Conservation (phyloP, 2,888 invertebrate genomes). For the Rhagium mordax region DNA sequence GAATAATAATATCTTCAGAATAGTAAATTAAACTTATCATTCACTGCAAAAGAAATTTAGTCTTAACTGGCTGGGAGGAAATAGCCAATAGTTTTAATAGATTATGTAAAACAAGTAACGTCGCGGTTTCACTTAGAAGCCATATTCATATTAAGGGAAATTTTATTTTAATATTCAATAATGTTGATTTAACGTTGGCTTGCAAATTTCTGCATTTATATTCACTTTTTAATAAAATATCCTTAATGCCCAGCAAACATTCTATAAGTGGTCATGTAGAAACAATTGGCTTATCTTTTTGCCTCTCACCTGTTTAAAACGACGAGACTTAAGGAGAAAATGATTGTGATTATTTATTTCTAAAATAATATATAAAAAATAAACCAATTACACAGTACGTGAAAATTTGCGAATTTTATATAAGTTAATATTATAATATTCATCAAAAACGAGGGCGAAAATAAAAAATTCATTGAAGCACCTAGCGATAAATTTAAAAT, state of each 20-base stretch:
- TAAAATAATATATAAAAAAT: not conserved
- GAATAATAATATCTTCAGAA: not conserved
- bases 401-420: not conserved
- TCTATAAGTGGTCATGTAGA: not conserved
- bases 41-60: no score
- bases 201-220: not conserved
- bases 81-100: no score
- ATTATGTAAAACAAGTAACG: no score
- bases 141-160: no score
- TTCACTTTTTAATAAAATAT: not conserved
- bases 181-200: no score
- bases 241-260: not conserved
- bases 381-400: not conserved
- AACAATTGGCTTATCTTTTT: not conserved
- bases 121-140: no score
- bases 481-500: conserved; percentile 7
- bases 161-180: no score
- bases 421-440: not conserved
- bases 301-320: not conserved
- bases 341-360: not conserved
- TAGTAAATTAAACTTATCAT: not conserved
- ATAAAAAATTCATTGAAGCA: not conserved
- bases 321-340: not conserved
- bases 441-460: not conserved
- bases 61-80: no score